Evolutionary conservation across 1,140 invertebrate genomes (phyloP).

Genomic region (Drosophila nigromelanica): DNA sequence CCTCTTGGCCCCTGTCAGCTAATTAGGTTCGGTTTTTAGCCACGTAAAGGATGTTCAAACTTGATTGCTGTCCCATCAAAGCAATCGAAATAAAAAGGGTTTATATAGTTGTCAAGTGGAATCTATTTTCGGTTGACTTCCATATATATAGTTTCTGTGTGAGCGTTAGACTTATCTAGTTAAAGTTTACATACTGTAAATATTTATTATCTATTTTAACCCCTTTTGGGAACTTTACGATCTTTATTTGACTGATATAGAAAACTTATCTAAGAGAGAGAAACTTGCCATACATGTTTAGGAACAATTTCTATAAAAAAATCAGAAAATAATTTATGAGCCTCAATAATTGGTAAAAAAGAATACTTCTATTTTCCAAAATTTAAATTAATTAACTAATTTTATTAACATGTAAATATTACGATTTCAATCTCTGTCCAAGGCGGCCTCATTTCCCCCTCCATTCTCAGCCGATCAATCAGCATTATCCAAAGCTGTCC

Average conservation of each 20-base stretch:
- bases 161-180: background rate
- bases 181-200: background rate
- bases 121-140: background rate
- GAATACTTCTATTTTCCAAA: background rate
- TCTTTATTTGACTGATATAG: no score
- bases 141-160: no score
- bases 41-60: background rate
- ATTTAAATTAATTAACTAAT: background rate
- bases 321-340: no score
- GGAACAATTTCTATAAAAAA: no score
- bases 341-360: no score
- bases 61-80: background rate
- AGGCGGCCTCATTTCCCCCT: no score
- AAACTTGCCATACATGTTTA: no score
- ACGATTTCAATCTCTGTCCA: background rate
- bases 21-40: background rate
- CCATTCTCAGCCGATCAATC: constrained; percentile 24
- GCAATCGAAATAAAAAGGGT: background rate
- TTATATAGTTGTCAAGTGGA: background rate
- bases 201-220: no score
- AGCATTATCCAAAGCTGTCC: constrained; percentile 21
- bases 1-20: background rate
- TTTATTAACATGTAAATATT: background rate
- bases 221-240: no score
- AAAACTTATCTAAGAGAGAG: no score